Percentiles rank a stretch among this genome's conserved stretches.
Evolutionary conservation across 2,113 vertebrate species (phyloP).

Genomic region (Cranoglanis bouderius): DNA sequence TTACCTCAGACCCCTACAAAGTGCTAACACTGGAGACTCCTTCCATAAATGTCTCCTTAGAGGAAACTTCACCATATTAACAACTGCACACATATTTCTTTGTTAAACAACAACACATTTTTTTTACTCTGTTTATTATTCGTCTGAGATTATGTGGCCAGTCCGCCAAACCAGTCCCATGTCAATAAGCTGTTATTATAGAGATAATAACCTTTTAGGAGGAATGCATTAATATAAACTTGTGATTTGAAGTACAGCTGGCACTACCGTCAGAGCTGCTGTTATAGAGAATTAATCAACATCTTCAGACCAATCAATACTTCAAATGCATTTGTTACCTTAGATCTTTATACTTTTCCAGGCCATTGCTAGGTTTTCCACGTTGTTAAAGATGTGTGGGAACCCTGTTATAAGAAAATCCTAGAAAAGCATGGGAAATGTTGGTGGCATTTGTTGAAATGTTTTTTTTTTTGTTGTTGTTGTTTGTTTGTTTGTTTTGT

Average conservation of each 20-base stretch:
- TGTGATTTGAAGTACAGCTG: background rate
- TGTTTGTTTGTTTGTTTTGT: too few species aligned
- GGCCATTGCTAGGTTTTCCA: background rate
- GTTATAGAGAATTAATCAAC: background rate
- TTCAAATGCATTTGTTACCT: background rate
- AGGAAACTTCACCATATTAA: background rate
- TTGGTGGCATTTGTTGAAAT: background rate
- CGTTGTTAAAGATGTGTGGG: background rate
- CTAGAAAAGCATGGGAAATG: slow-evolving; percentile 26
- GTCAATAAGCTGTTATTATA: background rate
- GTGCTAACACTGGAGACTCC: background rate
- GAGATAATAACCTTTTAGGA: background rate
- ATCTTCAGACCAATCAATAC: background rate
- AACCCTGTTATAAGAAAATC: background rate
- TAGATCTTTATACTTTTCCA: background rate
- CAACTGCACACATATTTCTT: background rate
- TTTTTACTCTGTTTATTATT: background rate
- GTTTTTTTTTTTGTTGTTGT: background rate
- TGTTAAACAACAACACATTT: background rate
- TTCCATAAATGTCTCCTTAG: background rate
- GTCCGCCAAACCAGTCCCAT: background rate
- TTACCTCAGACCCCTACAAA: background rate
- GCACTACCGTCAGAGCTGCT: background rate
- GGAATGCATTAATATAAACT: background rate
- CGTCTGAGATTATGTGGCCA: background rate